Conservation (phyloP, 2,113 vertebrate species). For the Microcebus tavaratra region DNA sequence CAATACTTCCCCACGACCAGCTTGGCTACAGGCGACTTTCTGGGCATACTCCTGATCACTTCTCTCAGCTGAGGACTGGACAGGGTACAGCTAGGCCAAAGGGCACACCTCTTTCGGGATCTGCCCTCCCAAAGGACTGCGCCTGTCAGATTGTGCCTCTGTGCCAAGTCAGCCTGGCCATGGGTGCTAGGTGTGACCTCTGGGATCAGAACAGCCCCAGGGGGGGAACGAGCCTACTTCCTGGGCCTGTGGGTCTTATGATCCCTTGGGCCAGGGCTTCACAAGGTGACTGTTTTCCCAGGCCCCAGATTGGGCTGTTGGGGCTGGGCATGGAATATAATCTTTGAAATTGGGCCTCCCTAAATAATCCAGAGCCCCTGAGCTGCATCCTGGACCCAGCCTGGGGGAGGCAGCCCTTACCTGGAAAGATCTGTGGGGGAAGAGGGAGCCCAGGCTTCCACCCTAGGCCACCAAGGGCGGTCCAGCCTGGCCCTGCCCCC, state of each 20-base stretch:
- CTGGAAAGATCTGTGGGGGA: too few species aligned
- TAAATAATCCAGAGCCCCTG: background rate
- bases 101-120: background rate
- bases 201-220: background rate
- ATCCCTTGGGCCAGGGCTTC: background rate
- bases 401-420: background rate
- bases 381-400: too few species aligned
- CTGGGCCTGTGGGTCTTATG: background rate
- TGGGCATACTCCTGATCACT: background rate
- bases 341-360: background rate
- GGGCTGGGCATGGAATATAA: background rate
- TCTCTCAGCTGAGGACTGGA: background rate
- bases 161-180: background rate
- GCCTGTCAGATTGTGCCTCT: background rate
- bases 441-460: background rate
- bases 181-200: background rate
- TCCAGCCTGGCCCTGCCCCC: conserved; percentile 51
- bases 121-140: background rate
- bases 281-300: background rate
- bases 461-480: background rate
- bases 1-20: background rate
- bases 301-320: background rate
- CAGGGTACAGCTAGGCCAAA: background rate
- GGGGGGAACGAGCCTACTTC: background rate
- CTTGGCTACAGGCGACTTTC: background rate